Conservation (phyloP, 2,113 vertebrate species). For the Rynchops niger region DNA sequence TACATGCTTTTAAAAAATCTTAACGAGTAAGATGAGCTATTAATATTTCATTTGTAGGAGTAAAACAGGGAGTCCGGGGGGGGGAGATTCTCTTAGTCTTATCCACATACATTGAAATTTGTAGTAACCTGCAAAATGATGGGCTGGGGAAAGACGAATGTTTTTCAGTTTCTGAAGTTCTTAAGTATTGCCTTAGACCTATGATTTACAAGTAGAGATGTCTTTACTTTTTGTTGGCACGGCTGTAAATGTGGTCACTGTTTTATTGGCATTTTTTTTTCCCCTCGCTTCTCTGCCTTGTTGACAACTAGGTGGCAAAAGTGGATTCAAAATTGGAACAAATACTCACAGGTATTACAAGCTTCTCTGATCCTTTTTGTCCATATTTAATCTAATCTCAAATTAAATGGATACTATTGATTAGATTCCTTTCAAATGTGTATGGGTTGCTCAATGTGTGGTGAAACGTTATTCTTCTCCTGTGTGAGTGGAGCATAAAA, state of each 20-base stretch:
- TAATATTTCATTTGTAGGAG: constrained; percentile 62
- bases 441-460: constrained; percentile 38
- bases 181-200: constrained; percentile 38
- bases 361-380: constrained; percentile 51
- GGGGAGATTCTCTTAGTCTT: constrained; percentile 52
- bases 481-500: constrained; percentile 64
- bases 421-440: constrained; percentile 70
- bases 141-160: constrained; percentile 61
- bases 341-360: constrained; percentile 40
- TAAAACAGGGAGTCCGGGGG: neutral
- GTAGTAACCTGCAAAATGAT: constrained; percentile 57
- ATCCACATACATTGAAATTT: constrained; percentile 67
- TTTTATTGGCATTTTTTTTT: neutral
- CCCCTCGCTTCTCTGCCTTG: neutral
- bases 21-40: constrained; percentile 22
- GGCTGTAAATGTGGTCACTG: neutral
- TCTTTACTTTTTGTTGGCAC: neutral
- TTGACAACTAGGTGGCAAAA: constrained; percentile 41
- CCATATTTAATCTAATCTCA: constrained; percentile 73
- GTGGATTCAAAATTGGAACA: neutral
- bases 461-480: constrained; percentile 71
- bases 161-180: constrained; percentile 69
- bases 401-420: constrained; percentile 75
- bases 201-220: constrained; percentile 26
- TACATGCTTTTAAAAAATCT: constrained; percentile 31